Percentiles rank a stretch among this genome's conserved stretches.
phyloP scores from a whole-genome alignment of 2,113 vertebrate species.

The Tor tambroides region DNA sequence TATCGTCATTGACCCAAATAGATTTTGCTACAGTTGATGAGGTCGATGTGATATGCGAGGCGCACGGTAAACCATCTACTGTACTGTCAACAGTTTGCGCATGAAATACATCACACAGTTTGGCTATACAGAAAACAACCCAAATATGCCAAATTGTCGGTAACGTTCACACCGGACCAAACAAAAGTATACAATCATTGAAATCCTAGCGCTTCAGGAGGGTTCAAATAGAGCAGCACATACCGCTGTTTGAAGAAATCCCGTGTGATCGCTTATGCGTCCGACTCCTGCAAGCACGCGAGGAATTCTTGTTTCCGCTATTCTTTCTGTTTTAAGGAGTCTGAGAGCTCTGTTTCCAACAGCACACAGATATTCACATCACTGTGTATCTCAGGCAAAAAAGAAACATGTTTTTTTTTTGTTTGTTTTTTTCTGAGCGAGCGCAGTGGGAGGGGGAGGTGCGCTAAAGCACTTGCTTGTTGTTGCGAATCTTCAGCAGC shows the following conservation, averaged over 20 bases:
- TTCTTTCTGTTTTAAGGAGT: constrained; percentile 37
- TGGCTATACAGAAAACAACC: neutral
- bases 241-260: constrained; percentile 47
- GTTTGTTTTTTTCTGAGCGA: constrained; percentile 27
- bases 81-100: constrained; percentile 44
- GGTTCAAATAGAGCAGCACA: constrained; percentile 24
- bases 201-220: neutral
- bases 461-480: constrained; percentile 49
- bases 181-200: neutral
- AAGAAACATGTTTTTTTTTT: constrained; percentile 39
- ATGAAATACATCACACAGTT: constrained; percentile 17
- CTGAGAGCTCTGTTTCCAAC: constrained; percentile 39
- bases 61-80: constrained; percentile 3
- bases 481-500: constrained; percentile 55
- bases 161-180: neutral
- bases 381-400: constrained; percentile 48
- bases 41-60: neutral
- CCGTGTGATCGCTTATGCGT: constrained; percentile 13
- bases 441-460: constrained; percentile 53
- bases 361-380: constrained; percentile 44
- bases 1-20: neutral
- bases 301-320: neutral
- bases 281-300: neutral
- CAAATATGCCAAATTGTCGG: neutral
- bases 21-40: neutral